Base-by-base conservation (phyloP, 2,888 invertebrate genomes). In the Andrena camellia region DNA sequence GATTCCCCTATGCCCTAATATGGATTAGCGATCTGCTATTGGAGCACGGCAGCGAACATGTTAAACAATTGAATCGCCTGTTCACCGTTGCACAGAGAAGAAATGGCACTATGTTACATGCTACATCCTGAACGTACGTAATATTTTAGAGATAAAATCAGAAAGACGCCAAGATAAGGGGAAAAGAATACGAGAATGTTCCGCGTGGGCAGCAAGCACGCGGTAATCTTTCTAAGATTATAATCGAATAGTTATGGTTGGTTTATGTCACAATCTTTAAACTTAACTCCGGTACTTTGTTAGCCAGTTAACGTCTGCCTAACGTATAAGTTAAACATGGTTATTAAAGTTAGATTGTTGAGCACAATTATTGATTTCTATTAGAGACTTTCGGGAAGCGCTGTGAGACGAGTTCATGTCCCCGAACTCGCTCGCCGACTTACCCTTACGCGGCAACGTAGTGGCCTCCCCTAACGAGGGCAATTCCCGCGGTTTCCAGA, bases 401-500 rank as follows among this genome's bases (percentile, higher is more conserved):
- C 95, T 95, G 92, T 95, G 94, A 90, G 94, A 94, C 90, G 94
- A 94, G 91, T 93, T 94, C 93, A 95, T 94, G 90, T 95, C 95
- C 93, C 93, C 92, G 86, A 94, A 94, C 86, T 94, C 94, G 84
- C 92, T 90, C 66, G 92, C 93, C 87, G 94, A 93, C 87, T 95
- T 95, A 94, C 95, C 95, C 94, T 96, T 96, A 92, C 96, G 95
- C 91, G 96, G 96, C 93, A 96, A 95, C 79, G 96, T 96, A 91
- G 95, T 95, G 91, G 96, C 95, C 94, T 96, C 96, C 86, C 95
- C 95, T 92, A 95, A 94, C 92, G 95, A 95, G 67, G 94, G 94
- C 91, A 95, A 94, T 96, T 98, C 98, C 95, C 98, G 97, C 95
- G 98, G 98, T 96, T 99, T 99, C 99, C 99, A 99, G 95, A 99